Base-by-base conservation (phyloP, 2,888 invertebrate species). In the Deilephila elpenor region DNA sequence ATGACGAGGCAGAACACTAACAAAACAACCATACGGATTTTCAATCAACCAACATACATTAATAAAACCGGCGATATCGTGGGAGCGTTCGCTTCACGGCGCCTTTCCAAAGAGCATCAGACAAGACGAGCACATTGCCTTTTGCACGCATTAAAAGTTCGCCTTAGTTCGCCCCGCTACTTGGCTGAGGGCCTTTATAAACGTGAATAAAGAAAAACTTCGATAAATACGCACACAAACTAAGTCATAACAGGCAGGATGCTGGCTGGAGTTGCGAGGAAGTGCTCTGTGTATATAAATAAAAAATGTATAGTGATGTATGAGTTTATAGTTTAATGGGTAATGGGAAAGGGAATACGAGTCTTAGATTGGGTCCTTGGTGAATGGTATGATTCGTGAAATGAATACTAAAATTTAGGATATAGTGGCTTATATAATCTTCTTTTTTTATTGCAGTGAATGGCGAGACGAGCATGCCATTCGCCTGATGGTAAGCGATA, bases 41-140 rank as follows among this genome's bases (percentile, higher is more conserved):
- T 71, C 59, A 32, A 71, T 71, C 20, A 67, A 64, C 44, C 25
- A 14, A 51, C 67, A 75, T 72, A 76, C 71, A 74, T 74, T 59
- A 74, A 29, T 51, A 77, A 78, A 25, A 25, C 44, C 2, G 51
- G 29, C 67, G 67, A 51, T 67, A 51, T 29, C 44, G 53, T 75
- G 67, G 80, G 78, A 79, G 73, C 77, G 81, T 80, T 19, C 56
- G 77, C 74, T 61, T 75, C 60, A 71, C 72, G 78, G 80, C 78
- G 80, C 75, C 78, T 79, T 80, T 79, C 77, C 73, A 79, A 79
- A 79, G 79, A 79, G 80, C 78, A 82, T 78, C 78, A 76, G 80
- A 82, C 78, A 82, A 81, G 76, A 79, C n/a, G 73, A 75, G 76
- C 80, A 80, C 77, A 80, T 82, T 80, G 86, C 88, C 73, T 78